Base-by-base conservation (phyloP, 2,797 vertebrate genomes). In the Hyperoplus immaculatus region DNA sequence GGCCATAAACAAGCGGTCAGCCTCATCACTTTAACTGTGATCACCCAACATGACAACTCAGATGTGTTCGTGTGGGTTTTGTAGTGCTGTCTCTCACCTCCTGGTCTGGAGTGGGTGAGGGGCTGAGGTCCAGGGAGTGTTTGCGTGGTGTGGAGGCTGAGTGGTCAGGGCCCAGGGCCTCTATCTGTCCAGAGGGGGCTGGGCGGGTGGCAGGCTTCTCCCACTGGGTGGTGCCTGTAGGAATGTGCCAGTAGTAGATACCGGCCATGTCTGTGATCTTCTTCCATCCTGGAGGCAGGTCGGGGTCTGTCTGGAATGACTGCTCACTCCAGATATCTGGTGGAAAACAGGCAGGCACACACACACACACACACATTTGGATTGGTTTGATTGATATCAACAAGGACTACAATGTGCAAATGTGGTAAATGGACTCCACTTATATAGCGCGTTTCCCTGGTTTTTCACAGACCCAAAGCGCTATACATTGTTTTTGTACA, bases 171-270 rank as follows among this genome's bases (percentile, higher is more conserved):
- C 14, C 79, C 18, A 70, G 70, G 59, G 64, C 60, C 81, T 92
- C 88, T 0, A 82, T 79, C 78, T 84, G 69, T 76, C 94, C 79
- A 88, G 95, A 5, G 89, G 83, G 54, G 89, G 92, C 70, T 41
- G 89, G 83, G 80, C 87, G 84, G 75, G 95, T 92, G 58, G 96
- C 91, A 0, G 98, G 98, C 76, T 95, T 95, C 72, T 99, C 97
- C 98, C 98, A 99, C 80, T 99, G 98, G 46, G 98, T 99, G 63
- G 98, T 96, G 85, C 98, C 98, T 3, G 98, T 99, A 51, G 98
- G 98, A 93, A 99, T 97, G 92, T 99, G 98, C 98, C 98, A 99
- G 75, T 99, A 99, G 91, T 99, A 99, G 93, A 97, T 96, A 55
- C 98, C 98, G 10, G 97, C 97, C 85, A 98, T 92, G 81, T 99